A percentile compares a stretch with the other conserved stretches of the same genome.
Evolutionary conservation across 2,888 invertebrate species (phyloP).

Genomic region (Acronicta alni): DNA sequence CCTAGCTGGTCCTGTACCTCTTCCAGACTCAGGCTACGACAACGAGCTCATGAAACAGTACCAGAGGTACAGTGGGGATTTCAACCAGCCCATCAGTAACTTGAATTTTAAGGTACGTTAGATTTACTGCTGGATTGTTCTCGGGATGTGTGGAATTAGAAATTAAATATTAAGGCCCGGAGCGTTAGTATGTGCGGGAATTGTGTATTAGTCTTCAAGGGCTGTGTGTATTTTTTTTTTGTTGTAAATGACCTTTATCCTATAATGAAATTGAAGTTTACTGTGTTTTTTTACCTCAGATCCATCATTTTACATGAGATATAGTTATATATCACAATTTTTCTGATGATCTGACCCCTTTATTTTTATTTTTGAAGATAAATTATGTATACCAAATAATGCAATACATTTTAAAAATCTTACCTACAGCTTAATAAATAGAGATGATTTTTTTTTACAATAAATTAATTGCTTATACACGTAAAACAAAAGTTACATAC

Average conservation of each 20-base stretch:
- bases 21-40: constrained; percentile 91
- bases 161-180: constrained; percentile 46
- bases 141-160: constrained; percentile 45
- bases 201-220: constrained; percentile 10
- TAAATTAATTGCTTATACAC: not conserved
- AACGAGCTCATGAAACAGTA: constrained; percentile 83
- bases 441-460: too few species aligned
- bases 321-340: too few species aligned
- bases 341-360: too few species aligned
- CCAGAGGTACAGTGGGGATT: constrained; percentile 92
- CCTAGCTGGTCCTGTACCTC: constrained; percentile 93
- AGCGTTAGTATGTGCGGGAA: constrained; percentile 2
- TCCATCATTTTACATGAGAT: too few species aligned
- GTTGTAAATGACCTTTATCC: too few species aligned
- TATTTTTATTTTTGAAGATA: too few species aligned
- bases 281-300: too few species aligned
- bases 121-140: constrained; percentile 26
- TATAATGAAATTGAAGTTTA: too few species aligned
- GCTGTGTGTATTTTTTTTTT: not conserved
- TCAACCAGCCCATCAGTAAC: constrained; percentile 91
- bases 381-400: too few species aligned
- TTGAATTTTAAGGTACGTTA: constrained; percentile 84
- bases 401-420: too few species aligned
- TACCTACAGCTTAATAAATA: too few species aligned
- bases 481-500: not conserved